Evolutionary conservation across 2,888 invertebrate genomes (phyloP).

Genomic region (Drosophila paranaensis): DNA sequence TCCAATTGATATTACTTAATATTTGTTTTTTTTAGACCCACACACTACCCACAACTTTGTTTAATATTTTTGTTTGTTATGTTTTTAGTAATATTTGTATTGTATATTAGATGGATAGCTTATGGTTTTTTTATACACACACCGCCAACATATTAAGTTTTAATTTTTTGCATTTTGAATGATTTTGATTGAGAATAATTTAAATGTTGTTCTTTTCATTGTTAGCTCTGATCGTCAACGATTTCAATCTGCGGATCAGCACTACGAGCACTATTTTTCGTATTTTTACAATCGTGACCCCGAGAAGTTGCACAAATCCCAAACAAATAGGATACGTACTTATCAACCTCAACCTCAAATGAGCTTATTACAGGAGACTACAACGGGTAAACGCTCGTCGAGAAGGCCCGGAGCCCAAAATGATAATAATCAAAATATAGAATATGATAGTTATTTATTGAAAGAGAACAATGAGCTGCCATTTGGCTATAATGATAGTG

Average conservation of each 20-base stretch:
- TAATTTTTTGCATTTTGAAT: neutral
- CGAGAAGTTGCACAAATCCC: constrained; percentile 47
- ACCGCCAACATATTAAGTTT: neutral
- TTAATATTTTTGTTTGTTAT: neutral
- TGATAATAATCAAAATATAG: constrained; percentile 43
- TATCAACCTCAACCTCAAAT: constrained; percentile 68
- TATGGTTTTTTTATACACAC: no score
- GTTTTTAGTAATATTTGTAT: neutral
- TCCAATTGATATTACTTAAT: neutral
- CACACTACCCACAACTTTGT: neutral
- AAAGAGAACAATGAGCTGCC: constrained; percentile 68
- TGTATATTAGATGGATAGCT: neutral
- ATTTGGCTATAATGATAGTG: constrained; percentile 47
- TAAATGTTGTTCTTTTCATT: constrained; percentile 3
- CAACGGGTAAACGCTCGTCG: constrained; percentile 45
- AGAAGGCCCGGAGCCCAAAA: constrained; percentile 38
- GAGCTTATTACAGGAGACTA: constrained; percentile 60
- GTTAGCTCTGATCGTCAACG: constrained; percentile 49
- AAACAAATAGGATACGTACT: constrained; percentile 27
- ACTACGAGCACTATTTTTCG: constrained; percentile 79
- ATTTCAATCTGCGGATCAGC: constrained; percentile 62
- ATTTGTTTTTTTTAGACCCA: neutral
- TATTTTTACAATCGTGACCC: constrained; percentile 76
- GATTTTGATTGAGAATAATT: neutral
- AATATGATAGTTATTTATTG: constrained; percentile 57